Conservation (phyloP, 2,113 vertebrate species). For the Spilogale gracilis region DNA sequence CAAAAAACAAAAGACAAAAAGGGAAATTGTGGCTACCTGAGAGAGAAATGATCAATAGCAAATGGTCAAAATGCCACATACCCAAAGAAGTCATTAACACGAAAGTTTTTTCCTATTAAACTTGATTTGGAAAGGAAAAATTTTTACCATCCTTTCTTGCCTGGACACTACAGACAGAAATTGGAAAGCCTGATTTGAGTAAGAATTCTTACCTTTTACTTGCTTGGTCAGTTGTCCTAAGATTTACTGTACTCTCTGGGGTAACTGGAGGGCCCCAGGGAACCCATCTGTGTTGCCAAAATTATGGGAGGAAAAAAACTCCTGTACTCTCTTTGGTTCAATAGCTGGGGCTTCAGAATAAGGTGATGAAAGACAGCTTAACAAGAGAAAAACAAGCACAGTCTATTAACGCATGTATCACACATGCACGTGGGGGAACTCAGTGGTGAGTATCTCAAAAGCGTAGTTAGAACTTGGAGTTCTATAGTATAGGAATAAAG, state of each 20-base stretch:
- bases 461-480: neutral
- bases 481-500: neutral
- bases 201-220: slow-evolving; percentile 10
- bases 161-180: neutral
- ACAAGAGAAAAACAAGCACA: neutral
- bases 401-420: neutral
- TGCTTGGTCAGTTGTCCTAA: neutral
- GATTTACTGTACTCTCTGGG: neutral
- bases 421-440: neutral
- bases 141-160: neutral
- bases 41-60: neutral
- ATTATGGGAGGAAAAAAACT: neutral
- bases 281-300: neutral
- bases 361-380: neutral
- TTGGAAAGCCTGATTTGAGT: neutral
- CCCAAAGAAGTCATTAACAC: neutral
- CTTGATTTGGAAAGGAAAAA: neutral
- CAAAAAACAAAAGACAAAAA: neutral
- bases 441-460: neutral
- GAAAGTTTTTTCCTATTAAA: neutral
- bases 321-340: neutral
- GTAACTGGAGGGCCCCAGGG: neutral
- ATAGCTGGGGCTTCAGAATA: neutral
- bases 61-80: neutral
- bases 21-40: neutral